phyloP scores from a whole-genome alignment of 2,888 invertebrate genomes.

The Sphaerophoria rueppellii region DNA sequence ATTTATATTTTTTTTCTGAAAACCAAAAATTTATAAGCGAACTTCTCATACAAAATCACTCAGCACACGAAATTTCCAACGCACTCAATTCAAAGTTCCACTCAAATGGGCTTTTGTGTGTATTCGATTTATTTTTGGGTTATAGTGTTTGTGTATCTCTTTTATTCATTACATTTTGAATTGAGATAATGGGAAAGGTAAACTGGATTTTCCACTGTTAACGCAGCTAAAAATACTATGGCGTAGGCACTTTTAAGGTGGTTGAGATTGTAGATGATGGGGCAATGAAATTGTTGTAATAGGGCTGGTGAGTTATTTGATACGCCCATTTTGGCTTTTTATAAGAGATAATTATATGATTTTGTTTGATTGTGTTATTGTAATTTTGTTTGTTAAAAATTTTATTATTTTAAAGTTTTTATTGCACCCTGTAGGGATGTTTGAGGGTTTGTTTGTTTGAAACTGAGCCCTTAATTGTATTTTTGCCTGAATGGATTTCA shows the following conservation, averaged over 20 bases:
- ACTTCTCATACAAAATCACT: background rate
- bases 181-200: no score
- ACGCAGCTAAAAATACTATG: constrained; percentile 37
- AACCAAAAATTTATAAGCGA: constrained; percentile 8
- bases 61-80: background rate
- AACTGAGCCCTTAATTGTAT: background rate
- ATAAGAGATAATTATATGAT: constrained; percentile 10
- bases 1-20: background rate
- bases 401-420: constrained; percentile 5
- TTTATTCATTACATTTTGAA: no score
- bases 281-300: no score
- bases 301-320: constrained; percentile 66
- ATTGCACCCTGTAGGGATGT: background rate
- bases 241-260: constrained; percentile 13
- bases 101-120: constrained; percentile 26
- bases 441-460: background rate
- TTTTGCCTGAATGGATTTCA: no score
- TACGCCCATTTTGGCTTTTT: constrained; percentile 65
- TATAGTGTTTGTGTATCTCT: no score
- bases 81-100: constrained; percentile 25
- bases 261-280: background rate
- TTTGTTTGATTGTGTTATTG: background rate
- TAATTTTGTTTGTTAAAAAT: background rate
- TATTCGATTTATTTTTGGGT: background rate
- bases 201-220: constrained; percentile 65